These are phyloP conservation scores for Intellagama lesueurii DNA, from an alignment of 2,797 vertebrate genomes.

Conservation along the genomic window DNA sequence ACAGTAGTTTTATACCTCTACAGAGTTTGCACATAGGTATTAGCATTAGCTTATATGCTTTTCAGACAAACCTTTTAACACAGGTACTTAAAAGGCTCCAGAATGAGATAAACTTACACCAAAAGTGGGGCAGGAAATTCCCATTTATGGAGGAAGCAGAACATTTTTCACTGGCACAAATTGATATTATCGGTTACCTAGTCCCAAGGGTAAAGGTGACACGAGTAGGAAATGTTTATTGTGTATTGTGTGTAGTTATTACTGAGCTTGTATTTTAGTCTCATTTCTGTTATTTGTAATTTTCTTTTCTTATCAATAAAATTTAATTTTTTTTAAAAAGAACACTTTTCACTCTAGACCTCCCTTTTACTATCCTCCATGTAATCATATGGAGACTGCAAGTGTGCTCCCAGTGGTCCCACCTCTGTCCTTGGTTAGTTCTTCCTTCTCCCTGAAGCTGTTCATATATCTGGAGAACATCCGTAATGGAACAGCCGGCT, in stretches of 20 bases:
- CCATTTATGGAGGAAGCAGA: neutral
- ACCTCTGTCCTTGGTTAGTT: neutral
- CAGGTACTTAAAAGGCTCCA: neutral
- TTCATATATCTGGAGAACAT: neutral
- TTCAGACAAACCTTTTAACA: neutral
- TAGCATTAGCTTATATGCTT: neutral
- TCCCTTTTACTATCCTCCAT: neutral
- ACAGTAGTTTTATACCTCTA: neutral
- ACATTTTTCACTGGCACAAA: neutral
- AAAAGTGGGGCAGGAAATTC: neutral
- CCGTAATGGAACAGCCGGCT: neutral
- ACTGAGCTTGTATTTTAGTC: too few species aligned
- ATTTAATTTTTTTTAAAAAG: neutral
- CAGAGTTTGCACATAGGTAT: neutral
- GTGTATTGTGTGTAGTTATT: too few species aligned
- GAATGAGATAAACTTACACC: neutral
- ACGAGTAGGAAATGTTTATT: too few species aligned
- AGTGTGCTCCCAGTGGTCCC: neutral
- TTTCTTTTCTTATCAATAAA: too few species aligned
- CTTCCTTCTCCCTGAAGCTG: neutral
- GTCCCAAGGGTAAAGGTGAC: too few species aligned
- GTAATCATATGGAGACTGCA: neutral
- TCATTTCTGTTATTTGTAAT: too few species aligned
- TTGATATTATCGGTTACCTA: neutral
- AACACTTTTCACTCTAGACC: neutral